A percentile compares a stretch with the other conserved stretches of the same genome.
Evolutionary conservation across 2,113 vertebrate species (phyloP).

Genomic region (Phrynosoma blainvillii): DNA sequence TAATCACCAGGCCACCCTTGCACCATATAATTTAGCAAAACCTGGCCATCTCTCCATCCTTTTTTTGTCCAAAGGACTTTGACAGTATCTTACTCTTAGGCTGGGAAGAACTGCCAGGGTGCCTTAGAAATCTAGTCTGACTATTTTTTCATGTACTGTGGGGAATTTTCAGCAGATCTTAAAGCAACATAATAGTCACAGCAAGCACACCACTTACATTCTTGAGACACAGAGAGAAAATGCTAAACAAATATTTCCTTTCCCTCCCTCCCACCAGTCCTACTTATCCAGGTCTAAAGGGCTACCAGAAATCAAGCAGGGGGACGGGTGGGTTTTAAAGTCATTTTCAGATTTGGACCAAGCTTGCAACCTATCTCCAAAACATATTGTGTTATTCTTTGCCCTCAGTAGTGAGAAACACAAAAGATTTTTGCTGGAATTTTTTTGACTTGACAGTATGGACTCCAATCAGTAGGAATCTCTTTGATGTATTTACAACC

Average conservation of each 20-base stretch:
- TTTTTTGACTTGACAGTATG: neutral
- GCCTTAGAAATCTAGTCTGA: neutral
- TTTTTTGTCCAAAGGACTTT: neutral
- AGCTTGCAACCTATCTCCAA: neutral
- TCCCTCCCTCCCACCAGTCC: neutral
- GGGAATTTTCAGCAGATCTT: neutral
- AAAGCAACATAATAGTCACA: neutral
- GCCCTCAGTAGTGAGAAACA: neutral
- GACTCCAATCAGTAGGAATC: conserved; percentile 4
- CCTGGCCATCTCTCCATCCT: neutral
- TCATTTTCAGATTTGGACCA: neutral
- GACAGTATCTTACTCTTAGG: neutral
- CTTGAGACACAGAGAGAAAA: neutral
- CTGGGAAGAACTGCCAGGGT: neutral
- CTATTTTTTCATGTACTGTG: conserved; percentile 8
- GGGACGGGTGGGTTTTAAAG: neutral
- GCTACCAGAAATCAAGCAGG: neutral
- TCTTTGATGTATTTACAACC: conserved; percentile 1
- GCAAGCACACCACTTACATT: conserved; percentile 3
- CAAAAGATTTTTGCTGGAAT: neutral
- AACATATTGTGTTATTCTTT: neutral
- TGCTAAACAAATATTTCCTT: neutral
- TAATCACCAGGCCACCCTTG: neutral
- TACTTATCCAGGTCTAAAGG: conserved; percentile 1
- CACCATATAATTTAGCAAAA: conserved; percentile 4